Conservation (phyloP, 2,113 vertebrate species). For the Megaleporinus macrocephalus region DNA sequence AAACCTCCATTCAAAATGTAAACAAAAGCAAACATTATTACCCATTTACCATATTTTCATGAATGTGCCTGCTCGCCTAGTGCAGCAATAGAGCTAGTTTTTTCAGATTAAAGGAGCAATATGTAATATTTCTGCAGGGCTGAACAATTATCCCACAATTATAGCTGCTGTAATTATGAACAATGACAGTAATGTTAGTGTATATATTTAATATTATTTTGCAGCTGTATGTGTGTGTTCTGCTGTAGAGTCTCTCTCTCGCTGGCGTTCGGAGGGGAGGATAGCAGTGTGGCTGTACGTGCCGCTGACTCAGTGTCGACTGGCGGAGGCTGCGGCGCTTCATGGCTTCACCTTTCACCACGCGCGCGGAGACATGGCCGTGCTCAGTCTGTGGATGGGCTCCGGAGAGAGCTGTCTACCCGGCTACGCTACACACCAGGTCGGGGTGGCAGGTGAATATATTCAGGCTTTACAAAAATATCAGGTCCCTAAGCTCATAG, state of each 20-base stretch:
- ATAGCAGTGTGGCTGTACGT: slow-evolving; percentile 85
- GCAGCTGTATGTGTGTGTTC: slow-evolving; percentile 38
- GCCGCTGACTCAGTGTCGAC: slow-evolving; percentile 83
- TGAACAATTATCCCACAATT: too few relatives aligned
- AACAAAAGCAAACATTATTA: too few relatives aligned
- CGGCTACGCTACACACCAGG: slow-evolving; percentile 86
- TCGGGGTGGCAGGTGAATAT: slow-evolving; percentile 91
- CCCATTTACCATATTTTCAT: too few relatives aligned
- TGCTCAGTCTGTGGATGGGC: slow-evolving; percentile 85
- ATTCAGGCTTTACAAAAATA: background rate
- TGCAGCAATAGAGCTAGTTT: too few relatives aligned
- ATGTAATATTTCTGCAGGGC: too few relatives aligned
- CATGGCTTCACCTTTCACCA: slow-evolving; percentile 93
- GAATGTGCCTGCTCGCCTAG: too few relatives aligned
- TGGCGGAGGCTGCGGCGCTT: slow-evolving; percentile 75
- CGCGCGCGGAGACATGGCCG: slow-evolving; percentile 72
- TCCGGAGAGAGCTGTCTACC: slow-evolving; percentile 84
- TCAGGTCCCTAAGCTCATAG: too few relatives aligned
- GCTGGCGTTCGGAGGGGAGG: slow-evolving; percentile 82
- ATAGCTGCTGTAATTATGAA: too few relatives aligned
- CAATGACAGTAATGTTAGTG: too few relatives aligned
- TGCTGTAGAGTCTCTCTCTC: slow-evolving; percentile 75
- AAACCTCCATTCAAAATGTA: too few relatives aligned
- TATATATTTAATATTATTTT: too few relatives aligned
- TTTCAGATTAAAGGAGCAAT: too few relatives aligned